phyloP scores from a whole-genome alignment of 2,797 vertebrate genomes.

The Crax fasciolata region DNA sequence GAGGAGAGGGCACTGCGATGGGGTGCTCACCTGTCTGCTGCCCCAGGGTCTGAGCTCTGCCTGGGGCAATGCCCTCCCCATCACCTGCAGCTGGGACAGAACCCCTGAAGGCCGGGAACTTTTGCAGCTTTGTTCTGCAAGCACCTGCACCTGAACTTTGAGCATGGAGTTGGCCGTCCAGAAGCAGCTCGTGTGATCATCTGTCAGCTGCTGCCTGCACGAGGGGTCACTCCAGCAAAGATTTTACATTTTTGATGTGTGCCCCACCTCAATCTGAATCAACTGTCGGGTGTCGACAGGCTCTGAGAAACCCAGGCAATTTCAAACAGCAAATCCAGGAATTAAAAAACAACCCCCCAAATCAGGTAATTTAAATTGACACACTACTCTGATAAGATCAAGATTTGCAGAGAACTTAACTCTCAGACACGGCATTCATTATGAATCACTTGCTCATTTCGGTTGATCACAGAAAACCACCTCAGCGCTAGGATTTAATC shows the following conservation, averaged over 20 bases:
- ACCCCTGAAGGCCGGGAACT: not conserved
- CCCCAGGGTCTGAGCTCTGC: not conserved
- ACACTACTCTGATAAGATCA: not conserved
- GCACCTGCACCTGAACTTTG: not conserved
- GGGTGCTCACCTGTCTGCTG: not conserved
- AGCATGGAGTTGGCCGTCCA: not conserved
- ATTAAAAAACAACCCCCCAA: not conserved
- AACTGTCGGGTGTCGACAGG: not conserved
- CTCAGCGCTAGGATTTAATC: not conserved
- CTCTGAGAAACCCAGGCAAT: not conserved
- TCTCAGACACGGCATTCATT: not conserved
- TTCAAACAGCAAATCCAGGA: not conserved
- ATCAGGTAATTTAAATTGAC: not conserved
- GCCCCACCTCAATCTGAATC: not conserved
- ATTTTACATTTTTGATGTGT: not conserved
- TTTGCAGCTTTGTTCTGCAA: not conserved
- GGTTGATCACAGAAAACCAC: not conserved
- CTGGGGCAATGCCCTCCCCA: not conserved
- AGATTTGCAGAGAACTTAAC: not conserved
- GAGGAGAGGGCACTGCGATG: not conserved
- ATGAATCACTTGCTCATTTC: not conserved
- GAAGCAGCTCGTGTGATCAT: rapidly evolving
- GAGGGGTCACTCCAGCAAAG: not conserved
- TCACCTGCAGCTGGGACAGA: not conserved
- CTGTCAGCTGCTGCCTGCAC: not conserved